Conservation (phyloP, 2,888 invertebrate genomes). For the Leucoptera coffeella region DNA sequence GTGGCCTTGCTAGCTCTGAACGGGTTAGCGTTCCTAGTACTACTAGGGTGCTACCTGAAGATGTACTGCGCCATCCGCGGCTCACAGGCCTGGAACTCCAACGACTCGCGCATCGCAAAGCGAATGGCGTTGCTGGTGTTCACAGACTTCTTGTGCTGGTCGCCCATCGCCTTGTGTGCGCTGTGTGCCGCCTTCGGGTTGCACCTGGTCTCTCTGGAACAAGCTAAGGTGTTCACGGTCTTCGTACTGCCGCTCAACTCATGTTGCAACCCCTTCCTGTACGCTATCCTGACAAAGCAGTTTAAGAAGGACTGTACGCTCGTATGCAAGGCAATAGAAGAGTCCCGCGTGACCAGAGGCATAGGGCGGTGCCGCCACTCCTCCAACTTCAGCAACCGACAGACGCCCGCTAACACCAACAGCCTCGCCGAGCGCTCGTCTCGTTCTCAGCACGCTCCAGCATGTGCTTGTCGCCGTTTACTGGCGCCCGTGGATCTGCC, state of each 20-base stretch:
- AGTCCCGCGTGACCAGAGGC: constrained; percentile 82
- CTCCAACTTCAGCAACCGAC: constrained; percentile 81
- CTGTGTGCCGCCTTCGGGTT: constrained; percentile 89
- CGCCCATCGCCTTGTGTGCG: constrained; percentile 94
- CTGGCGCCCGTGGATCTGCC: constrained; percentile 35
- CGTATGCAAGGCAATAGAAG: constrained; percentile 93
- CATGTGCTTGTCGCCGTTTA: constrained; percentile 53
- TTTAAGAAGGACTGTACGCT: constrained; percentile 96
- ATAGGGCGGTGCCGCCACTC: constrained; percentile 82
- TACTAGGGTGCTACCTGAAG: constrained; percentile 93
- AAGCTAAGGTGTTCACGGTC: constrained; percentile 94
- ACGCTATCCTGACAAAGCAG: constrained; percentile 95
- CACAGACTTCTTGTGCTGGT: constrained; percentile 97
- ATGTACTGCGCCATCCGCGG: constrained; percentile 98
- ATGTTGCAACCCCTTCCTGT: constrained; percentile 96
- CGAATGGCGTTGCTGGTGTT: constrained; percentile 95
- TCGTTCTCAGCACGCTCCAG: constrained; percentile 59
- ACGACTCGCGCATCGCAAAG: constrained; percentile 93
- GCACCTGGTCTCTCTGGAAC: constrained; percentile 86
- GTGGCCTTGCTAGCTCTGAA: constrained; percentile 87
- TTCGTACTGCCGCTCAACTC: constrained; percentile 94
- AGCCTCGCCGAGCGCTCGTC: constrained; percentile 76
- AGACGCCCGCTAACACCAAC: constrained; percentile 82
- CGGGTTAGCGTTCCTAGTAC: constrained; percentile 87
- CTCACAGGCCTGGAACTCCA: constrained; percentile 95